Evolutionary conservation across 23 tunicate genomes (phyloP).

Genomic region (Halocynthia aurantium): DNA sequence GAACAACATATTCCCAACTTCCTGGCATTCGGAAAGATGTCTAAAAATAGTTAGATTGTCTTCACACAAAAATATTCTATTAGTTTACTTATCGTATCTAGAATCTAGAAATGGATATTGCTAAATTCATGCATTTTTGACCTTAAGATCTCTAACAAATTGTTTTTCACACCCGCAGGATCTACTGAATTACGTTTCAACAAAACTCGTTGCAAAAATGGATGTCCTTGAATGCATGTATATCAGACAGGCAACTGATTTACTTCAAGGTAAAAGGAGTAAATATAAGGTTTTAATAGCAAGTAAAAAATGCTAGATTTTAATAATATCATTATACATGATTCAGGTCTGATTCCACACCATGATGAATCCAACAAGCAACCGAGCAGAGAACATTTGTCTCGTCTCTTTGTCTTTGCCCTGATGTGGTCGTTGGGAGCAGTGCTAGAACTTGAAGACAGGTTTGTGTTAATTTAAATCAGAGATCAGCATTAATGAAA

Average conservation of each 20-base stretch:
- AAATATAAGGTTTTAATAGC: not conserved
- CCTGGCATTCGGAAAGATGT: too few relatives aligned
- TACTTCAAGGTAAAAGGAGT: slow-evolving; percentile 81
- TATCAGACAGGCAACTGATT: slow-evolving; percentile 70
- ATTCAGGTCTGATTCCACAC: slow-evolving; percentile 55
- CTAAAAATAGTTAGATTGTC: too few relatives aligned
- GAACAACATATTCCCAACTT: too few relatives aligned
- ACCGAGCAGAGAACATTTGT: slow-evolving; percentile 34
- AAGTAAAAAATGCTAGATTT: not conserved
- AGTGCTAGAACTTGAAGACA: slow-evolving; percentile 64
- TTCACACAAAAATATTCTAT: not conserved
- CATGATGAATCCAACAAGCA: slow-evolving; percentile 38
- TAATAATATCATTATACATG: too few relatives aligned
- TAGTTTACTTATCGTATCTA: not conserved
- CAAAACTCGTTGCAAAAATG: slow-evolving; percentile 80
- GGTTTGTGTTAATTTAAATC: slow-evolving; percentile 4
- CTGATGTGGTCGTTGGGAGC: slow-evolving; percentile 90
- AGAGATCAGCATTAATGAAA: too few relatives aligned
- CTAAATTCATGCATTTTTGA: too few relatives aligned
- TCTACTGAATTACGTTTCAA: slow-evolving; percentile 45
- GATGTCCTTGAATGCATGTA: slow-evolving; percentile 85
- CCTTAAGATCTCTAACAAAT: not conserved
- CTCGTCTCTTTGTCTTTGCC: slow-evolving; percentile 54
- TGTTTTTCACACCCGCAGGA: slow-evolving; percentile 21
- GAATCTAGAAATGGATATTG: too few relatives aligned